Conservation (phyloP, 1,140 invertebrate genomes). For the Trichogramma pretiosum region DNA sequence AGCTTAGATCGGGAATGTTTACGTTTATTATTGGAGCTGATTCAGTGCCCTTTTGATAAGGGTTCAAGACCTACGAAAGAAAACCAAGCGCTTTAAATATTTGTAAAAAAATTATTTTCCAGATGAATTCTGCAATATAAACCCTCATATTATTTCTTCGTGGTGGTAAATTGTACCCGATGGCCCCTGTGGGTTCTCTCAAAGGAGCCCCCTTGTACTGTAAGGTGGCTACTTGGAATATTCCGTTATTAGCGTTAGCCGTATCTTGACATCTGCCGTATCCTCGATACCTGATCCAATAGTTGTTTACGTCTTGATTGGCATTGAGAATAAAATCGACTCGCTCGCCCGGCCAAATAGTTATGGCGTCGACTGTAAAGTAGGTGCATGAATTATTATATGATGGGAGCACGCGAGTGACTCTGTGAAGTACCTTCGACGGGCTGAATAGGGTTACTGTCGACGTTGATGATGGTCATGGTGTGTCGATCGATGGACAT, state of each 20-base stretch:
- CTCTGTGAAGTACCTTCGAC: slow-evolving; percentile 65
- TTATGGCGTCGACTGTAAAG: slow-evolving; percentile 25
- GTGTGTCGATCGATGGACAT: slow-evolving; percentile 78
- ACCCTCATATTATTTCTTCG: slow-evolving; percentile 56
- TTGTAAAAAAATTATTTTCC: background rate
- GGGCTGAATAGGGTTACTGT: slow-evolving; percentile 70
- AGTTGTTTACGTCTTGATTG: slow-evolving; percentile 33
- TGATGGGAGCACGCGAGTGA: too few relatives aligned
- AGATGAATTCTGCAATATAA: slow-evolving; percentile 21
- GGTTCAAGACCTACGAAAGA: background rate
- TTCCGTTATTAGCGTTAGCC: slow-evolving; percentile 50
- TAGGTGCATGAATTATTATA: slow-evolving; percentile 39
- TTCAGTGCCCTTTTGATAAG: slow-evolving; percentile 43
- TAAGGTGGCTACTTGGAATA: slow-evolving; percentile 44
- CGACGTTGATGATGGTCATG: slow-evolving; percentile 65
- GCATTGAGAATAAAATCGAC: slow-evolving; percentile 46
- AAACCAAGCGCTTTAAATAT: too few relatives aligned
- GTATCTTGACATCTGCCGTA: slow-evolving; percentile 77
- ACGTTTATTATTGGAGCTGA: slow-evolving; percentile 45
- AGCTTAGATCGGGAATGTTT: background rate
- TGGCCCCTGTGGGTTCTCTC: slow-evolving; percentile 28
- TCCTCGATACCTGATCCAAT: slow-evolving; percentile 45
- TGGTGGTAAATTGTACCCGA: slow-evolving; percentile 58
- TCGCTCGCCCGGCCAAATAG: slow-evolving; percentile 41
- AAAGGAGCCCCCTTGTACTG: slow-evolving; percentile 37